Evolutionary conservation across 2,797 vertebrate species (phyloP).

Genomic region (Gobionotothen gibberifrons): DNA sequence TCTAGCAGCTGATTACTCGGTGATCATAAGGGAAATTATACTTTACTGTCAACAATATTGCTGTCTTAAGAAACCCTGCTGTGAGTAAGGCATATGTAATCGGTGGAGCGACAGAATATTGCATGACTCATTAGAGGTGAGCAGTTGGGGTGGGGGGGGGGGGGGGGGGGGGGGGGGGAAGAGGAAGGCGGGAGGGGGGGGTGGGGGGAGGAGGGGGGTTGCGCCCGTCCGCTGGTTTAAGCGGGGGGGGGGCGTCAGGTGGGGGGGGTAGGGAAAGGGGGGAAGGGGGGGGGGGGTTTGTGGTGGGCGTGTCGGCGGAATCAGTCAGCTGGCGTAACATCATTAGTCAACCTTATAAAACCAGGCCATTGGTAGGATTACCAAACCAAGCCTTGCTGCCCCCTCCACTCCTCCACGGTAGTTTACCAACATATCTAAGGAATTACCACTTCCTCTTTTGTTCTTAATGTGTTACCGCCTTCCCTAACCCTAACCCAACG

Average conservation of each 20-base stretch:
- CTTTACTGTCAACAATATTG: constrained; percentile 1
- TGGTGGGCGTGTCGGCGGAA: constrained; percentile 37
- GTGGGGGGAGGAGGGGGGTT: too few species aligned
- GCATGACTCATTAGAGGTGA: constrained; percentile 41
- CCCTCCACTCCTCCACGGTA: not conserved
- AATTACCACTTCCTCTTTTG: constrained; percentile 23
- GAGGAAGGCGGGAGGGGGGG: too few species aligned
- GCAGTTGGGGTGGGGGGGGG: constrained; percentile 33
- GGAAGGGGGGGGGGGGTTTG: constrained; percentile 10
- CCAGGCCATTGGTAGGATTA: constrained; percentile 75
- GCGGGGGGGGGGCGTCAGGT: too few species aligned
- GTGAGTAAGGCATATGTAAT: constrained; percentile 1
- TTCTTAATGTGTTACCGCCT: constrained; percentile 8
- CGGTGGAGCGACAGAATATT: not conserved
- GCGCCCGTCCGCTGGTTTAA: too few species aligned
- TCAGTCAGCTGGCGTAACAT: constrained; percentile 62
- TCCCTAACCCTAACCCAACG: not conserved
- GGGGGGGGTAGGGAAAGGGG: too few species aligned
- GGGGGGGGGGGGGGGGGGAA: constrained; percentile 15
- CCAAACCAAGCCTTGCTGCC: constrained; percentile 41
- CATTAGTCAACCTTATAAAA: constrained; percentile 79
- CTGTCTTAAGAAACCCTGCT: not conserved
- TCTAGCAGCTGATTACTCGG: not conserved
- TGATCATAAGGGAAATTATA: not conserved
- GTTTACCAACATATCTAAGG: constrained; percentile 8